A percentile compares a stretch with the other conserved stretches of the same genome.
These are phyloP conservation scores for Lamellibrachia columna DNA, from an alignment of 2,888 invertebrate species.

Conservation along the genomic window DNA sequence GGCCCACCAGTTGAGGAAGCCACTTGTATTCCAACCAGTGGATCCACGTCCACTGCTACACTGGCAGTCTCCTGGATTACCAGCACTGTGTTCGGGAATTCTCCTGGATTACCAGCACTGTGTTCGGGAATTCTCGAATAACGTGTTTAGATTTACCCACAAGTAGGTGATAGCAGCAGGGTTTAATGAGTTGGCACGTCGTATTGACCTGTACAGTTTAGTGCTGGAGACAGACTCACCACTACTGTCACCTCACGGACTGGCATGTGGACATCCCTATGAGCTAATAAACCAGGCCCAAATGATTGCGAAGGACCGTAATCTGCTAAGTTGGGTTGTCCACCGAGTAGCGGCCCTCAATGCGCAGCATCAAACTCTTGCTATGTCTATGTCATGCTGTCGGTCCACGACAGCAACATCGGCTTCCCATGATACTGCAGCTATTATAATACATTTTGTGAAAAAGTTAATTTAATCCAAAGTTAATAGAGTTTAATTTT, in stretches of 20 bases:
- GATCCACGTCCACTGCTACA: neutral
- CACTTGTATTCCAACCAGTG: neutral
- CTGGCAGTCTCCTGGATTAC: neutral
- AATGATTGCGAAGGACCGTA: neutral
- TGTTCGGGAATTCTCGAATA: neutral
- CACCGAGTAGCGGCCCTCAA: neutral
- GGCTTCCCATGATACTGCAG: no score
- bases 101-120: neutral
- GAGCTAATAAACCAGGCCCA: neutral
- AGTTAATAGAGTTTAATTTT: no score
- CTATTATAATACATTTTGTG: no score
- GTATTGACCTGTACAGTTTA: neutral
- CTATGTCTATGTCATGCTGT: no score
- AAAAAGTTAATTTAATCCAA: no score
- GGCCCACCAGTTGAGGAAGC: neutral
- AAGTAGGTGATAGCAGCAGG: neutral
- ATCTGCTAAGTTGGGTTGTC: neutral
- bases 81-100: neutral
- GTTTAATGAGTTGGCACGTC: neutral
- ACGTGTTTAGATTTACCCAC: neutral
- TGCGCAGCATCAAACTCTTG: neutral
- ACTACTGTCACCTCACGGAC: neutral
- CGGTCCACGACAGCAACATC: no score
- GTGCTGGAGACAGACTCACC: neutral
- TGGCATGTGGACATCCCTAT: neutral